Conservation (phyloP, 30 jellyfish, hydroid and myxozoan species). For the Aurelia sp. region DNA sequence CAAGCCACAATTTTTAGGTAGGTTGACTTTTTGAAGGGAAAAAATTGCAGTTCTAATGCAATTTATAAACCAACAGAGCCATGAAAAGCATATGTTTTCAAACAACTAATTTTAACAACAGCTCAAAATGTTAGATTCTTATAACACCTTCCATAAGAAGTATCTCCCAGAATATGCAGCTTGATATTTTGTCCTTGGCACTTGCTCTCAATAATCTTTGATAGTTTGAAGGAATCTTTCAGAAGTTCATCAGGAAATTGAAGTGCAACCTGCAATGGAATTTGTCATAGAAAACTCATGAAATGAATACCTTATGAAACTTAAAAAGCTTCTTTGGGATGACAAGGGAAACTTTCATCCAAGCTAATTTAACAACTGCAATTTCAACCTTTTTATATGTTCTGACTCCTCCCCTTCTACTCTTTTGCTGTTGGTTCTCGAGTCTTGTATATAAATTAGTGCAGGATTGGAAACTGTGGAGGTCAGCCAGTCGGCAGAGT, state of each 20-base stretch:
- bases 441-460: too few relatives aligned
- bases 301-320: background rate
- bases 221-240: conserved; percentile 49
- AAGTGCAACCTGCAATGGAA: conserved; percentile 75
- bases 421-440: too few relatives aligned
- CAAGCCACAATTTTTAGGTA: too few relatives aligned
- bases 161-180: conserved; percentile 88
- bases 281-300: background rate
- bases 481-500: too few relatives aligned
- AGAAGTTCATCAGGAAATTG: conserved; percentile 98
- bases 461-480: too few relatives aligned
- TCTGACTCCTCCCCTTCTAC: too few relatives aligned
- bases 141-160: conserved; percentile 93
- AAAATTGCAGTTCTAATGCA: too few relatives aligned
- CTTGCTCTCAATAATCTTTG: conserved; percentile 50
- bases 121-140: too few relatives aligned
- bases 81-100: background rate
- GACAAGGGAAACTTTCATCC: background rate
- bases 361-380: background rate
- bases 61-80: background rate
- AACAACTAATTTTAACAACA: background rate
- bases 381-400: too few relatives aligned
- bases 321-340: background rate
- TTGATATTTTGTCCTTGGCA: background rate
- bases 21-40: too few relatives aligned